These are phyloP conservation scores for Leptodactylus fuscus DNA, from an alignment of 2,113 vertebrate genomes.

Conservation along the genomic window DNA sequence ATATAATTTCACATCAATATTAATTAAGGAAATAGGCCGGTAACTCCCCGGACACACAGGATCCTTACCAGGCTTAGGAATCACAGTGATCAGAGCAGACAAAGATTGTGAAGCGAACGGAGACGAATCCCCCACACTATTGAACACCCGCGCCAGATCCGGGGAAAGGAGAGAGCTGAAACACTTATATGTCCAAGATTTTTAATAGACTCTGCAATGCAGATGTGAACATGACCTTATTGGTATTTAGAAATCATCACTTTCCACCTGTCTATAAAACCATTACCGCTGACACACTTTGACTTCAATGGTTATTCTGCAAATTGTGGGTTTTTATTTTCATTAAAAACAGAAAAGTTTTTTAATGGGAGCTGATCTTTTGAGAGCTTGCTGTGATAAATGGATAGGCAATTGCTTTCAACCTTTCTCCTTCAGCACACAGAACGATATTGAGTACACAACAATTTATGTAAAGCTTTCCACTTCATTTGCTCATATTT, in stretches of 20 bases:
- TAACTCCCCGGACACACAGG: too few relatives aligned
- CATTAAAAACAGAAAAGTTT: constrained; percentile 9
- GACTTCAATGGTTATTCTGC: background rate
- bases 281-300: background rate
- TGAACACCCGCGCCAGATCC: too few relatives aligned
- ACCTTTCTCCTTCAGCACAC: constrained; percentile 55
- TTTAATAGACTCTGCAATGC: too few relatives aligned
- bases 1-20: too few relatives aligned
- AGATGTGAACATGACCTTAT: too few relatives aligned
- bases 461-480: constrained; percentile 64
- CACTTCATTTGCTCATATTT: constrained; percentile 74
- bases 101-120: too few relatives aligned
- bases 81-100: too few relatives aligned
- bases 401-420: constrained; percentile 2
- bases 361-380: constrained; percentile 41
- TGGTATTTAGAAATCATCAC: background rate
- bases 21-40: too few relatives aligned
- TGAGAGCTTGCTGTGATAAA: constrained; percentile 57
- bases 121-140: too few relatives aligned
- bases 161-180: too few relatives aligned
- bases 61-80: too few relatives aligned
- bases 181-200: too few relatives aligned
- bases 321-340: constrained; percentile 34
- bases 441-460: constrained; percentile 58
- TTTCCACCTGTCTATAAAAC: background rate